These are phyloP conservation scores for Pandemis cinnamomeana DNA, from an alignment of 2,888 invertebrate genomes.

Conservation along the genomic window DNA sequence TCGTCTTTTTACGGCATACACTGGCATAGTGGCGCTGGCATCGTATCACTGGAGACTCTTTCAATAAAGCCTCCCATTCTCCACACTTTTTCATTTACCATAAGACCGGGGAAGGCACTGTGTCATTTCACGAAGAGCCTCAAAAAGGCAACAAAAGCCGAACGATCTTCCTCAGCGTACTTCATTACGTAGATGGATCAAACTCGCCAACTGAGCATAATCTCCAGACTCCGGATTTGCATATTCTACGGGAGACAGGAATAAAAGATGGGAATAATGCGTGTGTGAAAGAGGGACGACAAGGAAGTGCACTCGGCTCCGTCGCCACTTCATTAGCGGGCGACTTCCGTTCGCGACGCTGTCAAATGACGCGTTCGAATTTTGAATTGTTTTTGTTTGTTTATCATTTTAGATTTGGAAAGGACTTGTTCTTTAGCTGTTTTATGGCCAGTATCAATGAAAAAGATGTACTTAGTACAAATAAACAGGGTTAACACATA, in stretches of 20 bases:
- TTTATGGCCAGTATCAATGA: background rate
- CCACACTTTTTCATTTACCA: conserved; percentile 38
- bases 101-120: conserved; percentile 37
- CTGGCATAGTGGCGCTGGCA: conserved; percentile 14
- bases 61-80: conserved; percentile 35
- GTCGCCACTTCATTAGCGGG: conserved; percentile 68
- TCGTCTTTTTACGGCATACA: conserved; percentile 7
- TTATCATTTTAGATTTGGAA: conserved; percentile 38
- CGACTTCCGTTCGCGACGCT: conserved; percentile 57
- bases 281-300: conserved; percentile 43
- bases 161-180: conserved; percentile 55
- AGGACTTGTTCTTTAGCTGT: background rate
- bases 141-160: conserved; percentile 49
- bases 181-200: conserved; percentile 70
- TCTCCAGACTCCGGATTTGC: conserved; percentile 53
- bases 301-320: conserved; percentile 58
- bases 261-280: conserved; percentile 39
- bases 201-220: conserved; percentile 57
- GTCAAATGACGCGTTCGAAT: conserved; percentile 54
- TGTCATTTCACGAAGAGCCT: conserved; percentile 39
- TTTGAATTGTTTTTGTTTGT: conserved; percentile 46
- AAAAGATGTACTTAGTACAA: background rate
- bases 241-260: conserved; percentile 53
- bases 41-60: conserved; percentile 20
- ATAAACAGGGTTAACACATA: too few relatives aligned